A percentile compares a stretch with the other conserved stretches of the same genome.
These are phyloP conservation scores for Ectemnius continuus DNA, from an alignment of 2,888 invertebrate species.

Conservation along the genomic window DNA sequence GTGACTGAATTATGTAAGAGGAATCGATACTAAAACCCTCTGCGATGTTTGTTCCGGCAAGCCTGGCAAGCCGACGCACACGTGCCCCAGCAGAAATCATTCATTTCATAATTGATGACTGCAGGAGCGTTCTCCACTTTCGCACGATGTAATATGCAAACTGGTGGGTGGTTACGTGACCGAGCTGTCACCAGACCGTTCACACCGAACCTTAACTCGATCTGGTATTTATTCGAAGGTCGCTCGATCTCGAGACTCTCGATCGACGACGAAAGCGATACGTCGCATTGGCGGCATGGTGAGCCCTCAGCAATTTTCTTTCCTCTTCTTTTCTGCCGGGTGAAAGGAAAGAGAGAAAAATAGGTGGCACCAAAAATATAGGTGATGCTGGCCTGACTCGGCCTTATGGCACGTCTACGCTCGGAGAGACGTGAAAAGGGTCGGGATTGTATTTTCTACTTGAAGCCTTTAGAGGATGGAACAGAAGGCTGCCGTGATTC, in stretches of 20 bases:
- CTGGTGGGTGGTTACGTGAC: slow-evolving; percentile 12
- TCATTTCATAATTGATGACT: slow-evolving; percentile 31
- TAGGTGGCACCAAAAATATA: slow-evolving; percentile 12
- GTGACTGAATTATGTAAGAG: too few relatives aligned
- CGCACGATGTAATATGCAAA: slow-evolving; percentile 20
- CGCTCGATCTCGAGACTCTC: not conserved
- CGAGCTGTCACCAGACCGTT: not conserved
- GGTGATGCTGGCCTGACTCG: slow-evolving; percentile 25
- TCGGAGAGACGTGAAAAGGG: slow-evolving; percentile 2
- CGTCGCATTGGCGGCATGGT: slow-evolving; percentile 12
- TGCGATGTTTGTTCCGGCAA: too few relatives aligned
- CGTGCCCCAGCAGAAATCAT: slow-evolving; percentile 30
- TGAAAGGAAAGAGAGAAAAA: not conserved
- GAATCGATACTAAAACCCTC: too few relatives aligned
- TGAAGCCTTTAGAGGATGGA: slow-evolving; percentile 2
- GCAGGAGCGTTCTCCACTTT: slow-evolving; percentile 15
- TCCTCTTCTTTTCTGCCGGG: not conserved
- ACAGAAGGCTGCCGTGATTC: not conserved
- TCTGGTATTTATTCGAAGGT: slow-evolving; percentile 7
- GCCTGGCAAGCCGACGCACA: slow-evolving; percentile 4
- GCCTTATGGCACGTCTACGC: slow-evolving; percentile 23
- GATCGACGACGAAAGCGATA: slow-evolving; percentile 9
- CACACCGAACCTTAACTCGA: not conserved
- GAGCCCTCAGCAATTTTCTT: slow-evolving; percentile 38
- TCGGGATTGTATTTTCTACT: slow-evolving; percentile 10